Evolutionary conservation across 2,888 invertebrate species (phyloP).

Genomic region (Hoplodrina ambigua): DNA sequence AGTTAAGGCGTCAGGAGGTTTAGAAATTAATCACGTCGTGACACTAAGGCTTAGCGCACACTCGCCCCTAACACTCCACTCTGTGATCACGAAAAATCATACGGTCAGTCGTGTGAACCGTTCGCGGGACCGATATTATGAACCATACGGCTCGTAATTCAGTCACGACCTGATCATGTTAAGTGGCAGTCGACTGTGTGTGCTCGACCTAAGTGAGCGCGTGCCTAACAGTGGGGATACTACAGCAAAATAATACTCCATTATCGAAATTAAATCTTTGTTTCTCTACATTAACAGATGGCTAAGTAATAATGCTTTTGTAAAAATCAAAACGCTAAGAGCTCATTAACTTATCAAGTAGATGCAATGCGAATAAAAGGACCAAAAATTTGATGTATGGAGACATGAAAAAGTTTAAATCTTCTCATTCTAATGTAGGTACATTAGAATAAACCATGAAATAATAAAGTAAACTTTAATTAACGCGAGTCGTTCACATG

Average conservation of each 20-base stretch:
- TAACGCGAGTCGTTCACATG: constrained; percentile 80
- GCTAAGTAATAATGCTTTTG: constrained; percentile 13
- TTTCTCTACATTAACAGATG: constrained; percentile 57
- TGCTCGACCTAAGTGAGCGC: constrained; percentile 55
- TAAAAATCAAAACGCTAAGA: constrained; percentile 14
- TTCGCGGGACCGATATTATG: constrained; percentile 46
- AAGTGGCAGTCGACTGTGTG: constrained; percentile 54
- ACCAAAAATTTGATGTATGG: constrained; percentile 35
- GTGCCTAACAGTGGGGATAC: constrained; percentile 57
- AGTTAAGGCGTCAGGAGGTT: constrained; percentile 76
- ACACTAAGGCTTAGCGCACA: constrained; percentile 64
- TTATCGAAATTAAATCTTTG: constrained; percentile 72
- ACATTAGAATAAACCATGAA: constrained; percentile 65
- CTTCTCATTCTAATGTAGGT: constrained; percentile 40
- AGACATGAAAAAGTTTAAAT: constrained; percentile 46
- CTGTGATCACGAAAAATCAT: constrained; percentile 60
- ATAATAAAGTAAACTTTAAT: constrained; percentile 78
- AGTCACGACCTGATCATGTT: constrained; percentile 63
- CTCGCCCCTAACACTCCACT: constrained; percentile 35
- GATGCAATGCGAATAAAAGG: constrained; percentile 20
- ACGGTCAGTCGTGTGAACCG: constrained; percentile 57
- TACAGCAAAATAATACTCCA: constrained; percentile 66
- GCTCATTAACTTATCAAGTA: constrained; percentile 16
- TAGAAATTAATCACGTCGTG: constrained; percentile 78
- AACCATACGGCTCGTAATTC: constrained; percentile 49